Conservation (phyloP, 2,888 invertebrate species). For the Diadromus collaris region DNA sequence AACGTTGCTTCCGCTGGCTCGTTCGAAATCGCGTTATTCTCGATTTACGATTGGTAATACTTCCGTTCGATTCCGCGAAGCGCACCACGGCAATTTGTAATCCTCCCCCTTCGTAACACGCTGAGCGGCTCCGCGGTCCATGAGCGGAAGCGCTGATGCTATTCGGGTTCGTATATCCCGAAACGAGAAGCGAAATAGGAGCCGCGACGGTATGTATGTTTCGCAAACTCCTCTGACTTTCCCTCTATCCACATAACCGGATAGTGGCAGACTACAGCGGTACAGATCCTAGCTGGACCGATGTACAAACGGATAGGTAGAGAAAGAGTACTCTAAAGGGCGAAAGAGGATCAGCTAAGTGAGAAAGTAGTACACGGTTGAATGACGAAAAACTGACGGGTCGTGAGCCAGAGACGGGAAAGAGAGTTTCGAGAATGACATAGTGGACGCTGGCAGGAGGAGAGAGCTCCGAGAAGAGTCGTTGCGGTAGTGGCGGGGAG, state of each 20-base stretch:
- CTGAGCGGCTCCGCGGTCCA: conserved; percentile 5
- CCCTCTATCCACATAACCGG: conserved; percentile 14
- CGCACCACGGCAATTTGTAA: conserved; percentile 67
- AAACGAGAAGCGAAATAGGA: conserved; percentile 41
- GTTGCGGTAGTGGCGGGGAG: conserved; percentile 39
- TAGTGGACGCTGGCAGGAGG: conserved; percentile 40
- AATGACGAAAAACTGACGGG: conserved; percentile 27
- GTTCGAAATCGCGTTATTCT: conserved; percentile 49
- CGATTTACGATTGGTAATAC: conserved; percentile 61
- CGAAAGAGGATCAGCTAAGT: conserved; percentile 42
- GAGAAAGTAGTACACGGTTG: conserved; percentile 39
- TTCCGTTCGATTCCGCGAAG: conserved; percentile 44
- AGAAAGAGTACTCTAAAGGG: conserved; percentile 39
- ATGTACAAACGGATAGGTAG: conserved; percentile 53
- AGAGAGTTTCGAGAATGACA: conserved; percentile 30
- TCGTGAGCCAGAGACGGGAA: conserved; percentile 35
- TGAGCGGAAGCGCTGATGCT: conserved; percentile 15
- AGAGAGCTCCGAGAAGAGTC: conserved; percentile 51
- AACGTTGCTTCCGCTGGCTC: background rate
- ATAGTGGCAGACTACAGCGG: background rate
- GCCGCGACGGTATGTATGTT: conserved; percentile 38
- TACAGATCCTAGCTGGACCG: conserved; percentile 40
- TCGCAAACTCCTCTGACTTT: conserved; percentile 34
- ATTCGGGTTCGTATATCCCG: conserved; percentile 5
- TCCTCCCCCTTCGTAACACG: conserved; percentile 60